Conservation (phyloP, 92 coral and sea anemone species). For the Phenganax subtilis region DNA sequence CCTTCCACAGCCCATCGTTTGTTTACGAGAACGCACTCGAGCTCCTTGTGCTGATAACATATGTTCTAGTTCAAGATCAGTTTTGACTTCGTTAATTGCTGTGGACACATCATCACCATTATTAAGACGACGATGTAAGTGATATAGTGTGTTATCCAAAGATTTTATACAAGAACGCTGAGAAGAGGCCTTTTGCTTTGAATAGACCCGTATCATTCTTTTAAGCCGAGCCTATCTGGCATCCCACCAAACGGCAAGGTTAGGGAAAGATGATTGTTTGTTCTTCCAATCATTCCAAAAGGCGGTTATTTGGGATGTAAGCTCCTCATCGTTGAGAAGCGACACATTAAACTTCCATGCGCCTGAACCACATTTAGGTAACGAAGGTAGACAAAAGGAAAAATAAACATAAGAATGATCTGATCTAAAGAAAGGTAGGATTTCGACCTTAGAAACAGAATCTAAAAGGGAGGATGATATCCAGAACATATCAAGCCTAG, state of each 20-base stretch:
- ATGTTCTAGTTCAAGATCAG: too few species aligned
- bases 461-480: not conserved
- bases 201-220: not conserved
- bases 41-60: too few species aligned
- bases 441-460: not conserved
- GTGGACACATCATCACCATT: not conserved
- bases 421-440: constrained; percentile 26
- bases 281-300: not conserved
- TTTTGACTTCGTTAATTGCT: too few species aligned
- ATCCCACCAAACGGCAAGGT: constrained; percentile 37
- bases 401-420: constrained; percentile 35
- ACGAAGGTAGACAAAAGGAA: not conserved
- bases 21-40: too few species aligned
- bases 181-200: not conserved
- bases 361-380: constrained; percentile 30
- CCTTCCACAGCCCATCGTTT: too few species aligned
- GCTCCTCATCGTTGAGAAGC: constrained; percentile 38
- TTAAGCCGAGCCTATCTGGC: constrained; percentile 15
- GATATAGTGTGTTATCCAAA: not conserved
- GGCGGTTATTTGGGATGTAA: not conserved
- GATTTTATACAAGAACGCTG: not conserved
- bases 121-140: not conserved
- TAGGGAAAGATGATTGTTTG: not conserved
- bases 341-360: constrained; percentile 47
- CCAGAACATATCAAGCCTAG: constrained; percentile 36